These are phyloP conservation scores for Mythimna loreyi DNA, from an alignment of 2,888 invertebrate genomes.

Conservation along the genomic window DNA sequence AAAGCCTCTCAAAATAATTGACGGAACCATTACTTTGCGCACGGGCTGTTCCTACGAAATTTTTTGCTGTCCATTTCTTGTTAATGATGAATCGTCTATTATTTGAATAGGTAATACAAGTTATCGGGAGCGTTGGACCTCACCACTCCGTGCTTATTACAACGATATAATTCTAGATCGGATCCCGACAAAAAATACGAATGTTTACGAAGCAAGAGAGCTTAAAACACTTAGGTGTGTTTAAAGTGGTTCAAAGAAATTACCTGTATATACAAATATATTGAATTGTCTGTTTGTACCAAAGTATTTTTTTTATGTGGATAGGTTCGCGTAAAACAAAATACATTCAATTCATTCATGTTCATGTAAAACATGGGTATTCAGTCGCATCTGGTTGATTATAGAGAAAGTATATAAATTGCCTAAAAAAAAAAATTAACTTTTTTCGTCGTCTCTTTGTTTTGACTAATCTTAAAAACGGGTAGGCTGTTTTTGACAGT, in stretches of 20 bases:
- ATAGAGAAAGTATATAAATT: no score
- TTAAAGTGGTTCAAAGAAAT: slow-evolving; percentile 49
- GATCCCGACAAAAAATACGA: slow-evolving; percentile 52
- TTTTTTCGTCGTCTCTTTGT: no score
- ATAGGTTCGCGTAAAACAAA: no score
- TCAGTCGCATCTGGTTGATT: no score
- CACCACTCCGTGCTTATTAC: slow-evolving; percentile 59
- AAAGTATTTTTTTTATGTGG: no score
- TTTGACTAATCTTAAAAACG: no score
- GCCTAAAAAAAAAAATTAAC: no score
- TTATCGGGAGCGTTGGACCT: slow-evolving; percentile 71
- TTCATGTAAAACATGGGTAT: no score
- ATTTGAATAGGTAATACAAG: slow-evolving; percentile 73
- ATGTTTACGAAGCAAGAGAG: slow-evolving; percentile 54
- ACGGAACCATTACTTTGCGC: slow-evolving; percentile 59
- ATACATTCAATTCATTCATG: no score
- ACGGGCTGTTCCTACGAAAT: slow-evolving; percentile 48
- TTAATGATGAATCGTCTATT: slow-evolving; percentile 81
- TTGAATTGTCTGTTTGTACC: no score
- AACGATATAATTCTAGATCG: slow-evolving; percentile 60
- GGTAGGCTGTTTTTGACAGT: no score
- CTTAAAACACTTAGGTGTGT: slow-evolving; percentile 45
- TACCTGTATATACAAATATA: not conserved
- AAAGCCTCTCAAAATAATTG: slow-evolving; percentile 6
- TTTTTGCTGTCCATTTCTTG: slow-evolving; percentile 82